These are phyloP conservation scores for Exaiptasia diaphana DNA, from an alignment of 64 coral and sea anemone species.

Conservation along the genomic window DNA sequence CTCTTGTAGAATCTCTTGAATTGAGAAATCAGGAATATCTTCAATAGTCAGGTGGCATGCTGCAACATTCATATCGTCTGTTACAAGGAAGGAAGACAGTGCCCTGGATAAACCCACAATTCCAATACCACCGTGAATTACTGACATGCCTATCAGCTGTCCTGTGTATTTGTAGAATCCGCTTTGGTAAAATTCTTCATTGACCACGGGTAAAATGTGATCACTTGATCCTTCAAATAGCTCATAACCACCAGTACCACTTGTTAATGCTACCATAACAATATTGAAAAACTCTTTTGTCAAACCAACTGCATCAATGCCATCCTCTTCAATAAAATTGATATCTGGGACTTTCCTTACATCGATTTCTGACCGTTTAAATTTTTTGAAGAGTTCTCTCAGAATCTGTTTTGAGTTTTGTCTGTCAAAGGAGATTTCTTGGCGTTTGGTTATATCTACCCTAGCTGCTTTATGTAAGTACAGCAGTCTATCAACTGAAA, in stretches of 20 bases:
- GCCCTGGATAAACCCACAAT: too few species aligned
- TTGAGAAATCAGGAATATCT: too few species aligned
- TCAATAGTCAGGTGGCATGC: too few species aligned
- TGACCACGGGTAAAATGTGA: neutral
- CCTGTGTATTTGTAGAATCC: slow-evolving; percentile 44
- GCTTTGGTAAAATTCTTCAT: slow-evolving; percentile 50
- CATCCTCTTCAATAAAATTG: neutral
- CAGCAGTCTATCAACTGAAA: too few species aligned
- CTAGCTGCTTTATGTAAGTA: too few species aligned
- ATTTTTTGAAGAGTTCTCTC: slow-evolving; percentile 11
- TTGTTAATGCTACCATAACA: neutral
- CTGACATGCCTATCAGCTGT: too few species aligned
- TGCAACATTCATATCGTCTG: too few species aligned
- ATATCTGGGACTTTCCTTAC: slow-evolving; percentile 15
- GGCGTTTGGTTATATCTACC: too few species aligned
- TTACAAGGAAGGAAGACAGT: too few species aligned
- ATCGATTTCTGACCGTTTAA: neutral
- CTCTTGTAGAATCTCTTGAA: too few species aligned
- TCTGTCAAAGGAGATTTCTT: neutral
- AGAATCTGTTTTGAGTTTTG: neutral
- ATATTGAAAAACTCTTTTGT: slow-evolving; percentile 32
- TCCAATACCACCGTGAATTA: too few species aligned
- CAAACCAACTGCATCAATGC: slow-evolving; percentile 20
- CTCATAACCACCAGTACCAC: neutral
- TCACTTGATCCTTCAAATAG: too few species aligned